Evolutionary conservation across 2,888 invertebrate genomes (phyloP).

Genomic region (Liodrosophila aerea): DNA sequence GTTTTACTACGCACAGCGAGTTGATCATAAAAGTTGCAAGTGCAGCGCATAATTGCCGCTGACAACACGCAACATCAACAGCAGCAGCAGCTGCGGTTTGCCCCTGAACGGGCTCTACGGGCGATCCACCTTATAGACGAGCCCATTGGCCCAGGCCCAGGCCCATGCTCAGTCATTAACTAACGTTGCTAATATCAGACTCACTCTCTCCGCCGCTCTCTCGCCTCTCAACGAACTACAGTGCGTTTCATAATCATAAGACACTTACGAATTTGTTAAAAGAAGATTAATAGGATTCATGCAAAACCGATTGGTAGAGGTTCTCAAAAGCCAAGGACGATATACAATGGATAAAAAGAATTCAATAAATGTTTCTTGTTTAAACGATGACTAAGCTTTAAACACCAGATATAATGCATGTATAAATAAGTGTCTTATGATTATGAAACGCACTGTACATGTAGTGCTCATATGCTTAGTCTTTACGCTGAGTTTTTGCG

Average conservation of each 20-base stretch:
- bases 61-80: conserved; percentile 40
- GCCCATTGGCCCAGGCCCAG: conserved; percentile 1
- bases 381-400: too few species aligned
- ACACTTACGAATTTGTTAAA: too few species aligned
- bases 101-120: not conserved
- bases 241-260: too few species aligned
- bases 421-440: too few species aligned
- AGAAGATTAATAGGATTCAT: too few species aligned
- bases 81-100: conserved; percentile 39
- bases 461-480: not conserved
- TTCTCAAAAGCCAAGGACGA: too few species aligned
- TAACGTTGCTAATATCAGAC: not conserved
- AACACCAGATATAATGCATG: too few species aligned
- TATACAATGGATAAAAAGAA: too few species aligned
- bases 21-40: conserved; percentile 48
- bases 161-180: conserved; percentile 8
- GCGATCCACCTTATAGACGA: not conserved
- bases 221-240: too few species aligned
- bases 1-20: conserved; percentile 17
- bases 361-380: too few species aligned
- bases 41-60: conserved; percentile 52
- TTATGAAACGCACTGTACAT: too few species aligned
- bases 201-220: not conserved
- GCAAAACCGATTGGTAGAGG: too few species aligned
- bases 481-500: conserved; percentile 46